These are phyloP conservation scores for Echinometra lucunter DNA, from an alignment of 53 echinoderm and acorn worm species.

Conservation along the genomic window DNA sequence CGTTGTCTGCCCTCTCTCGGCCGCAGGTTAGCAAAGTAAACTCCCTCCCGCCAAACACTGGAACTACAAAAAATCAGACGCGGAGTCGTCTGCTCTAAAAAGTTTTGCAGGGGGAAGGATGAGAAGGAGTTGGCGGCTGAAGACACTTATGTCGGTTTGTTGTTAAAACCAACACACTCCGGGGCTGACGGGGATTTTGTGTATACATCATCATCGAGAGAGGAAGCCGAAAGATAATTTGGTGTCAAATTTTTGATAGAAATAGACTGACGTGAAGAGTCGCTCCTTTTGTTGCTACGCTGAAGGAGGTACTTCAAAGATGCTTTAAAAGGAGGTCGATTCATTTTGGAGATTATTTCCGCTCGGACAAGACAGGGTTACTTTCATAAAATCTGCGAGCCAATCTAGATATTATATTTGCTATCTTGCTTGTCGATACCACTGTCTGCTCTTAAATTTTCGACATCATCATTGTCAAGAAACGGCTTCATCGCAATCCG, in stretches of 20 bases:
- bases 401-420: background rate
- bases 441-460: background rate
- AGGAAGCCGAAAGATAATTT: conserved; percentile 5
- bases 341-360: conserved; percentile 1
- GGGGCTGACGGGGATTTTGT: conserved; percentile 26
- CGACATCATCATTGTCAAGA: background rate
- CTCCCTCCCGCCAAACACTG: background rate
- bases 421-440: background rate
- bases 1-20: conserved; percentile 15
- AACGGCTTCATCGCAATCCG: background rate
- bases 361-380: background rate
- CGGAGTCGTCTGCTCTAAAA: conserved; percentile 15
- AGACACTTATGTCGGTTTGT: conserved; percentile 44
- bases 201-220: background rate
- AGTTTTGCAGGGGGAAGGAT: background rate
- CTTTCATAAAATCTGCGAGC: background rate
- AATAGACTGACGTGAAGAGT: background rate
- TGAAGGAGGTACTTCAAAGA: background rate
- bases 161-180: conserved; percentile 52
- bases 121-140: background rate
- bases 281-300: background rate
- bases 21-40: background rate
- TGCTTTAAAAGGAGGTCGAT: background rate
- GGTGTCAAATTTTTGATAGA: conserved; percentile 18
- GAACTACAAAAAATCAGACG: conserved; percentile 19